A percentile compares a stretch with the other conserved stretches of the same genome.
phyloP scores from a whole-genome alignment of 2,888 invertebrate genomes.

The Macaria notata region DNA sequence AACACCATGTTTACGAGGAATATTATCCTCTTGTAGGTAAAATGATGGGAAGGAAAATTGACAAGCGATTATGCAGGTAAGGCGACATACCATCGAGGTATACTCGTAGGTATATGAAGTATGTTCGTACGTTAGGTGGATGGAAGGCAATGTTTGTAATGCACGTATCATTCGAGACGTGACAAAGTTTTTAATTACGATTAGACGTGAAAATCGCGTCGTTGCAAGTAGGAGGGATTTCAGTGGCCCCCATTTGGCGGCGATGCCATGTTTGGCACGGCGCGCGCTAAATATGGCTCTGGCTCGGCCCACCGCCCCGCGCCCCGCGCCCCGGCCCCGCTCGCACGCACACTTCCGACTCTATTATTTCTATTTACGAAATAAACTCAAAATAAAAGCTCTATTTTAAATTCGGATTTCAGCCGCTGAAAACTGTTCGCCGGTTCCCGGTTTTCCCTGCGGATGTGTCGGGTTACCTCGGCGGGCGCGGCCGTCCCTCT shows the following conservation, averaged over 20 bases:
- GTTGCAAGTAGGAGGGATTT: slow-evolving; percentile 87
- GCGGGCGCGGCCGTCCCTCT: slow-evolving; percentile 56
- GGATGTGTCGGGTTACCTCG: slow-evolving; percentile 80
- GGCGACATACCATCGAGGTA: too few relatives aligned
- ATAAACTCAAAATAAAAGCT: slow-evolving; percentile 81
- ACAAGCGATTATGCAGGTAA: too few relatives aligned
- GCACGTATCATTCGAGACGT: slow-evolving; percentile 55
- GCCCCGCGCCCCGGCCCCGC: slow-evolving; percentile 55
- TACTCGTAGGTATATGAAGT: not conserved
- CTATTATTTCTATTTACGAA: slow-evolving; percentile 83
- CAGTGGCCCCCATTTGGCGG: slow-evolving; percentile 90
- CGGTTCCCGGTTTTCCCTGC: slow-evolving; percentile 74
- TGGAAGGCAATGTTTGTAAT: slow-evolving; percentile 31
- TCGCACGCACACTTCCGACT: slow-evolving; percentile 61
- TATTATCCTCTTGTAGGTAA: too few relatives aligned
- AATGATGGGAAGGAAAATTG: too few relatives aligned
- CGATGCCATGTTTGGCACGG: slow-evolving; percentile 91
- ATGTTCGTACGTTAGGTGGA: slow-evolving; percentile 10
- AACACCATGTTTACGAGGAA: too few relatives aligned
- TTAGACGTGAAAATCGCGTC: slow-evolving; percentile 80
- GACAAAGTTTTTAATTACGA: slow-evolving; percentile 77
- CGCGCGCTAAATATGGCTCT: slow-evolving; percentile 91
- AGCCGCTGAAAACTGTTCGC: slow-evolving; percentile 75
- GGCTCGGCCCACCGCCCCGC: slow-evolving; percentile 86
- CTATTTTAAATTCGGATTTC: slow-evolving; percentile 79